Percentiles rank a stretch among this genome's conserved stretches.
These are phyloP conservation scores for Vipera latastei DNA, from an alignment of 2,797 vertebrate species.

Conservation along the genomic window DNA sequence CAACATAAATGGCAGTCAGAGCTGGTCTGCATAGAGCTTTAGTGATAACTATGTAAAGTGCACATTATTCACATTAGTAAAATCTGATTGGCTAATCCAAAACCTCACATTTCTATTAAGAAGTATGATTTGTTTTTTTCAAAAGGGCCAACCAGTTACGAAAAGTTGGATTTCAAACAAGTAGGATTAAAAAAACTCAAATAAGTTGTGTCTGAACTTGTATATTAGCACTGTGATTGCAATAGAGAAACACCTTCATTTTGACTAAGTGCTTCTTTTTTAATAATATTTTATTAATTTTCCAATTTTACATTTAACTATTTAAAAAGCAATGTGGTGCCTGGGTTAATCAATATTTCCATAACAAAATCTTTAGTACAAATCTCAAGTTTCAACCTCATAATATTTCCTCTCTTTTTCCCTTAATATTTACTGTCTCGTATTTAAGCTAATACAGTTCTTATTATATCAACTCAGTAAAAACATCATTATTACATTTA, in stretches of 20 bases:
- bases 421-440: no score
- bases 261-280: background rate
- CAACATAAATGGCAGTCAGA: background rate
- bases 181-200: background rate
- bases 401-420: no score
- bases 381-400: no score
- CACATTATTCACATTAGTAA: background rate
- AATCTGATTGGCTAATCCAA: background rate
- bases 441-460: no score
- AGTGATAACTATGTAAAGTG: background rate
- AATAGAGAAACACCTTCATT: background rate
- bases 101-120: background rate
- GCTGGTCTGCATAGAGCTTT: background rate
- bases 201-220: background rate
- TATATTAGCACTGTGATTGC: background rate
- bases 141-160: background rate
- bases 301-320: no score
- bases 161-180: background rate
- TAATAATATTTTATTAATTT: no score
- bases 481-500: no score
- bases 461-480: no score
- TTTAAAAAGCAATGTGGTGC: no score
- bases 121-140: background rate
- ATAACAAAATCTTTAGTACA: no score
- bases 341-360: no score